phyloP scores from a whole-genome alignment of 2,113 vertebrate genomes.

The Zosterops pallidus region DNA sequence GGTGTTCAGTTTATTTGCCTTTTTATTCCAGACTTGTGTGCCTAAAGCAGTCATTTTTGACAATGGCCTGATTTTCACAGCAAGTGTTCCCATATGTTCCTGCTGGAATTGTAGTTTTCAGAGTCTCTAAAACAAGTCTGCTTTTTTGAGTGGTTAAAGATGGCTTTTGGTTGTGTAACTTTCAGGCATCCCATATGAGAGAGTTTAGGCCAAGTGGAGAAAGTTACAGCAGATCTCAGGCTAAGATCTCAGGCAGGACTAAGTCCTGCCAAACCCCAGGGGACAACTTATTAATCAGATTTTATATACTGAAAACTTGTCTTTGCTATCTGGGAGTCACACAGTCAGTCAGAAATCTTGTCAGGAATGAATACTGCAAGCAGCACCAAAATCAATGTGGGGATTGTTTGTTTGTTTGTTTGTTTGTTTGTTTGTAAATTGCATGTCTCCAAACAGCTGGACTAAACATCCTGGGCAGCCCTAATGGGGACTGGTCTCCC shows the following conservation, averaged over 20 bases:
- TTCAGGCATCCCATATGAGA: background rate
- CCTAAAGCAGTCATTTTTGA: conserved; percentile 5
- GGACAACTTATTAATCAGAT: conserved; percentile 27
- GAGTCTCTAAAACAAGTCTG: background rate
- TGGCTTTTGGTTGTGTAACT: conserved; percentile 28
- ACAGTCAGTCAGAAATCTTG: background rate
- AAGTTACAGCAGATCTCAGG: conserved; percentile 47
- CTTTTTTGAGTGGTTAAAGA: conserved; percentile 28
- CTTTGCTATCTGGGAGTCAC: background rate
- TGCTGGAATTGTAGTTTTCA: conserved; percentile 12
- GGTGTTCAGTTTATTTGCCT: background rate
- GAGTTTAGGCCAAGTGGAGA: conserved; percentile 24
- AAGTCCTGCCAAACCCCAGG: conserved; percentile 16
- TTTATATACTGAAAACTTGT: conserved; percentile 22
- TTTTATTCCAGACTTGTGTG: background rate
- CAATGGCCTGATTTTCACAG: background rate
- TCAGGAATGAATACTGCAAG: background rate
- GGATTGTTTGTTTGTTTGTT: background rate
- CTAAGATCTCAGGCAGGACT: too few species aligned
- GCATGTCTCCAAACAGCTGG: background rate
- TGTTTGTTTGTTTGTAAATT: background rate
- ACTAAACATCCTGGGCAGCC: background rate
- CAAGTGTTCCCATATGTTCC: conserved; percentile 13
- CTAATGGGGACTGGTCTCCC: background rate
- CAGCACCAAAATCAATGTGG: background rate